Evolutionary conservation across 2,113 vertebrate genomes (phyloP), one percentile per base, ranked within the genome.

Genomic region (Climacteris rufus): DNA sequence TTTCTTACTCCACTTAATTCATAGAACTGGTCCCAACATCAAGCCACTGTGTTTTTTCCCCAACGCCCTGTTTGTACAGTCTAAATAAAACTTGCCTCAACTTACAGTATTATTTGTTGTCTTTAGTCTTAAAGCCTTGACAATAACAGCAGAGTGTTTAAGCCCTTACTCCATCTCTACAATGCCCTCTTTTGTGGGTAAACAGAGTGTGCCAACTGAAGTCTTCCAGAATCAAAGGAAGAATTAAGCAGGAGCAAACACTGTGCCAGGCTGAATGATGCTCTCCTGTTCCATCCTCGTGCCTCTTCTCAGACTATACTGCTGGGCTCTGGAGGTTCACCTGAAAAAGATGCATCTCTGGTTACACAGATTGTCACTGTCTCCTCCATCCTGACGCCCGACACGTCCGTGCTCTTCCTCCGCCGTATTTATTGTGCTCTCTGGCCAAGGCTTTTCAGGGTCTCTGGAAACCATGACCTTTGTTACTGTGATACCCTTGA

Each of bases 1-100:
- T 99, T 99, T 99, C 98, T 98, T 98, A 98, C 96, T 97, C 97
- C 97, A 98, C 98, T 97, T 97, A 97, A 91, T 98, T 97, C 98
- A 97, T 98, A 98, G 98, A 98, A 97, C 98, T 97, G 97, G 98
- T 98, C 98, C 98, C 97, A 96, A 97, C 98, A 98, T 98, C 98
- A 98, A 98, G 98, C 98, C 98, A 97, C 96, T 98, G 98, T 87
- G 81, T 71, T 81, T 93, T 92, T 65, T 56, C 97, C 96, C 94
- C 94, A 93, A 39, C 30, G 89, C 94, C 96, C 97, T 97, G 84
- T 98, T 97, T 98, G 97, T 98, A 98, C 96, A 94, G 97, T 96
- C 97, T 98, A 98, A 99, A 99, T 99, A 99, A 99, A 99, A 98
- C 98, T 97, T 98, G 98, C 97, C 98, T 98, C 98, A 97, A 98